These are phyloP conservation scores for Lethenteron camtschaticum DNA, from an alignment of 2,113 vertebrate genomes.

Conservation along the genomic window DNA sequence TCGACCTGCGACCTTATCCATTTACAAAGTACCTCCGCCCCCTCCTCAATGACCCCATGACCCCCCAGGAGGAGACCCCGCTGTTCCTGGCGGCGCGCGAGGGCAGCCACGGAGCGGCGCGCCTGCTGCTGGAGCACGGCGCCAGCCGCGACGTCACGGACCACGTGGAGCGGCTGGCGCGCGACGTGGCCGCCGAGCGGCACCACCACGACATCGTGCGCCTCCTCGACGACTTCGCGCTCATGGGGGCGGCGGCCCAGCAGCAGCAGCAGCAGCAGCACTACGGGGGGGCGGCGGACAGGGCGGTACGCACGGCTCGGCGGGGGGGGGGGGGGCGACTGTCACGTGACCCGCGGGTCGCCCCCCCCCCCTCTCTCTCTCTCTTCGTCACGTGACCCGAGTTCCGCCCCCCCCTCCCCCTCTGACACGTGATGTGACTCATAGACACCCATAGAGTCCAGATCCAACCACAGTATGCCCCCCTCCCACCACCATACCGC, in stretches of 20 bases:
- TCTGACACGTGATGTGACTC: constrained; percentile 16
- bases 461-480: constrained; percentile 23
- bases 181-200: constrained; percentile 67
- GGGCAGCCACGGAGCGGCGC: constrained; percentile 69
- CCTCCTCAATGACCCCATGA: background rate
- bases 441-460: too few relatives aligned
- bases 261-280: too few relatives aligned
- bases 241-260: constrained; percentile 12
- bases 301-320: constrained; percentile 41
- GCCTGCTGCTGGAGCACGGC: constrained; percentile 70
- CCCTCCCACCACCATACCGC: constrained; percentile 24
- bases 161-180: constrained; percentile 68
- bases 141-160: constrained; percentile 84
- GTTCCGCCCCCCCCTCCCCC: too few relatives aligned
- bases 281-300: too few relatives aligned
- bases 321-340: constrained; percentile 17
- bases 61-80: constrained; percentile 57
- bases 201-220: constrained; percentile 90
- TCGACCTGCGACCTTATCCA: background rate
- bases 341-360: too few relatives aligned
- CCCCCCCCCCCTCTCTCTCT: too few relatives aligned
- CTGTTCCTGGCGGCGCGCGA: constrained; percentile 74
- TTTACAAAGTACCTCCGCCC: background rate
- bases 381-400: too few relatives aligned
- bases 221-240: constrained; percentile 66